Conservation (phyloP, 2,888 invertebrate species). For the Rhagium mordax region DNA sequence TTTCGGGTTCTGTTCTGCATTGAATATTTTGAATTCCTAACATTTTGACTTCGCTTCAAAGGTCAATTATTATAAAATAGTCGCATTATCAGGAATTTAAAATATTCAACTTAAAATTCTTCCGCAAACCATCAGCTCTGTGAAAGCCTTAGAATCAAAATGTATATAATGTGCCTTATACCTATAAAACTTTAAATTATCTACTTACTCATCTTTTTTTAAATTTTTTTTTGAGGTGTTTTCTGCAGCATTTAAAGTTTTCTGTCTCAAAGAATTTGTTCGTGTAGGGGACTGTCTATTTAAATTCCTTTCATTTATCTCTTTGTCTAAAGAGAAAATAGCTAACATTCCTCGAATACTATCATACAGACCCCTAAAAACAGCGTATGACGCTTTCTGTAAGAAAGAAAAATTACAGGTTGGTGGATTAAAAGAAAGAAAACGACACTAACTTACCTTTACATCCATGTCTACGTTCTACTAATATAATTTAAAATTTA, state of each 20-base stretch:
- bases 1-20: no score
- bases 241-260: slow-evolving; percentile 57
- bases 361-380: slow-evolving; percentile 83
- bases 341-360: slow-evolving; percentile 85
- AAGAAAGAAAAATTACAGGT: slow-evolving; percentile 60
- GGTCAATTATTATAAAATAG: no score
- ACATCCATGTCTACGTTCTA: background rate
- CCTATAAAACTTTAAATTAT: no score
- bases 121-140: no score
- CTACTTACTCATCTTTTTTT: slow-evolving; percentile 71
- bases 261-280: slow-evolving; percentile 67
- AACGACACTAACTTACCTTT: background rate
- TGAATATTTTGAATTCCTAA: no score
- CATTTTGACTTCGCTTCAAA: no score
- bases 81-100: no score
- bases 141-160: no score
- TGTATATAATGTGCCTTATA: no score
- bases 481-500: background rate
- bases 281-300: slow-evolving; percentile 74
- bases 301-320: slow-evolving; percentile 78
- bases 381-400: slow-evolving; percentile 78
- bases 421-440: background rate
- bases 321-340: slow-evolving; percentile 85
- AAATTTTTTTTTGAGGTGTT: slow-evolving; percentile 66
- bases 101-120: no score